Percentiles rank a stretch among this genome's conserved stretches.
Conservation (phyloP, 2,888 invertebrate species). For the Chloroclysta siterata region DNA sequence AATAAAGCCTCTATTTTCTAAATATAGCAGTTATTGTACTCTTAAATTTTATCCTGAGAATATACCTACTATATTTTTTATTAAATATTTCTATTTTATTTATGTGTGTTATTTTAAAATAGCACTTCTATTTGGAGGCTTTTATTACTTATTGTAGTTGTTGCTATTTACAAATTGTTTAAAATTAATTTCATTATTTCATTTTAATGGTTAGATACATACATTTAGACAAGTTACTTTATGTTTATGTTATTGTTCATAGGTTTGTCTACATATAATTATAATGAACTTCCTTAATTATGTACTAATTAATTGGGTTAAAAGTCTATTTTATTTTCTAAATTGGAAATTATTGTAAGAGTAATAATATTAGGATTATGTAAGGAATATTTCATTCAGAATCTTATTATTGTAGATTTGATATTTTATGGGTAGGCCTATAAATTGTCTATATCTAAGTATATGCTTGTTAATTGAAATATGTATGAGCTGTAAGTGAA, state of each 20-base stretch:
- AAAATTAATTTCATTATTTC: slow-evolving; percentile 64
- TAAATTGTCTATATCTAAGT: slow-evolving; percentile 17
- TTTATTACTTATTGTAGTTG: slow-evolving; percentile 70
- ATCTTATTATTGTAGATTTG: slow-evolving; percentile 42
- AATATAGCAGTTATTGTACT: slow-evolving; percentile 47
- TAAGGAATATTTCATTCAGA: slow-evolving; percentile 37
- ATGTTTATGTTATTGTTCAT: slow-evolving; percentile 39
- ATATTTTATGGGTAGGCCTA: slow-evolving; percentile 36
- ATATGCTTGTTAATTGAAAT: slow-evolving; percentile 27
- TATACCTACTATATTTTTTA: slow-evolving; percentile 43
- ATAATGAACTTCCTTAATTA: slow-evolving; percentile 28
- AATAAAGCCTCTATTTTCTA: slow-evolving; percentile 52
- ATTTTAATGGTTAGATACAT: slow-evolving; percentile 53
- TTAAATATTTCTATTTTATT: slow-evolving; percentile 66
- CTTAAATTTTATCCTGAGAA: slow-evolving; percentile 55
- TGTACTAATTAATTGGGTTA: slow-evolving; percentile 37
- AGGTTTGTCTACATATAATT: slow-evolving; percentile 34
- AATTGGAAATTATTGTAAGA: slow-evolving; percentile 35
- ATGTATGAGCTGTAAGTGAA: slow-evolving; percentile 21
- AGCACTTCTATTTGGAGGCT: slow-evolving; percentile 73
- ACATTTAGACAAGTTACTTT: slow-evolving; percentile 50
- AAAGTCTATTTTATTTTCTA: slow-evolving; percentile 37
- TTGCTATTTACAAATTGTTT: slow-evolving; percentile 81
- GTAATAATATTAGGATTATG: slow-evolving; percentile 24
- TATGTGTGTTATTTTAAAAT: slow-evolving; percentile 64